Evolutionary conservation across 1,140 invertebrate species (phyloP), one percentile per base, ranked within the genome.

Genomic region (Drosophila mojavensis): DNA sequence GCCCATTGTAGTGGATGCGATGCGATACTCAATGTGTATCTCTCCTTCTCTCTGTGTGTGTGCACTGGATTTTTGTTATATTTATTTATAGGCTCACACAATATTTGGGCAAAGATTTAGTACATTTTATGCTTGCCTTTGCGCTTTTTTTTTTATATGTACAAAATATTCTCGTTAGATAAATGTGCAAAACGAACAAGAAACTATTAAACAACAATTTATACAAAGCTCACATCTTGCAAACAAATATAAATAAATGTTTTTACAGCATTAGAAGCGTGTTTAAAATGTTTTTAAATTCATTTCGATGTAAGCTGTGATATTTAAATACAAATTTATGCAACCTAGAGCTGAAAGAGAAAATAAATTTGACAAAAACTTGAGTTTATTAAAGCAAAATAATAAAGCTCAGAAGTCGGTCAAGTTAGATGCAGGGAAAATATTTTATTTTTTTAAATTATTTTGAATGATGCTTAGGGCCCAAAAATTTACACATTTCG

Each of bases 1-100:
- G 83, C 74, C 79, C 82, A 88, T 58, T 78, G 71, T 74, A 39
- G 28, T 74, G 41, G 26, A 59, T 56, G 36, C 15, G 62, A 36
- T 45, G 47, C 59, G 75, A 54, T 62, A 54, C 36, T 63, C 26
- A 45, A 11, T 39, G 36, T 13, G 36, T 13, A 39, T 1, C 6
- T 24, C 17, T 17, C 1, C 20, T 2, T 68, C 33, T 66, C 15
- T 41, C 24, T 41, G 47, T 45, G 43, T 61, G 55, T 51, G 47
- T 67, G 54, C 55, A 56, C 30, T 28, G 39, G 53, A 15, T 24
- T 61, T 55, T 30, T 30, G 4, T 30, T 28, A 33, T 69, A 58
- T 69, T 74, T 74, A 74, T 74, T 63, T 74, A 61, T 74, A 20
- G 45, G 43, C 55, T 62, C 56, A 61, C 56, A 68, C 60, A 50